Base-by-base conservation (phyloP, 2,888 invertebrate genomes). In the Lysandra coridon region DNA sequence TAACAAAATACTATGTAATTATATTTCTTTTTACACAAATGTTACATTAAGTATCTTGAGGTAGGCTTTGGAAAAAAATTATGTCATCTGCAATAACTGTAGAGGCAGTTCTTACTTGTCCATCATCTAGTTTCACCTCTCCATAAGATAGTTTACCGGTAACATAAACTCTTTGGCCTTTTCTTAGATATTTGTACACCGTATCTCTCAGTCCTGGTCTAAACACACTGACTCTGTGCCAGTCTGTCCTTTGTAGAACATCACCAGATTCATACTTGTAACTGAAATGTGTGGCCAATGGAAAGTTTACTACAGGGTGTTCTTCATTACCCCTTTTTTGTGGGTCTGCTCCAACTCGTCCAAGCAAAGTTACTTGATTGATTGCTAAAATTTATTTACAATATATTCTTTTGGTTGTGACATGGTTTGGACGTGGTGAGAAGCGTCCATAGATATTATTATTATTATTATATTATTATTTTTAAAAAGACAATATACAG, bases 181-280 rank as follows among this genome's bases (percentile, higher is more conserved):
- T 98, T 85, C 96, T 97, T 80, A 98, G 89, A 87, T 96, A 98
- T 86, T 96, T 96, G 86, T 97, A 96, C 0, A 98, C 97, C 0
- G 96, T 95, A 49, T 98, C 98, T 64, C 98, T 95, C 1, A 99
- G 95, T 79, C 96, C 95, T 3, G 98, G 98, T 86, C 97, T 98
- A 88, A 99, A 99, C 7, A 98, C 97, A 84, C 97, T 97, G 78
- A 99, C 91, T 85, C 98, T 95, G 90, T 99, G 99, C 99, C 99
- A 99, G 84, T 98, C 98, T 10, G 98, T 98, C 85, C 97, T 96
- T 87, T 98, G 98, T 78, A 97, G 92, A 86, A 97, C 95, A 84
- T 98, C 98, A 5, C 98, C 98, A 87, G 95, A 93, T 85, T 97
- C 97, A 90, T 97, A 96, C 86, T 96, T 97, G 89, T 98, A 98